A percentile compares a stretch with the other conserved stretches of the same genome.
Evolutionary conservation across 1,140 invertebrate genomes (phyloP).

Genomic region (fruit fly (Drosophila melanogaster)): DNA sequence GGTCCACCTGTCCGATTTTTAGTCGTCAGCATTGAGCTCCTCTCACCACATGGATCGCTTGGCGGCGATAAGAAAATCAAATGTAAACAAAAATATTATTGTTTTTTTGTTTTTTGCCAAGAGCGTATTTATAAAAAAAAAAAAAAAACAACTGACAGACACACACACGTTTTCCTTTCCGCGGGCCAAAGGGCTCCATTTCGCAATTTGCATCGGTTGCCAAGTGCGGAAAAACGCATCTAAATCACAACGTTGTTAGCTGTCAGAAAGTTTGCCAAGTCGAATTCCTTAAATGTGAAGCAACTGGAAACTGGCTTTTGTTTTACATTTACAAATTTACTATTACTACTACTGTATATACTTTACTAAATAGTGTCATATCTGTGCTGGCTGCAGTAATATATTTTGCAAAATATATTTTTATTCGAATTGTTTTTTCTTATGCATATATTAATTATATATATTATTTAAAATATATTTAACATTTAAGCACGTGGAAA

Average conservation of each 20-base stretch:
- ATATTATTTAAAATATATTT: too few species aligned
- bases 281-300: background rate
- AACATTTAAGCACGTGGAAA: too few species aligned
- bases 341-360: too few species aligned
- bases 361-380: too few species aligned
- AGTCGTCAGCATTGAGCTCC: conserved; percentile 5
- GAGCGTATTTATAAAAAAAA: conserved; percentile 14
- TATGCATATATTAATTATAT: too few species aligned
- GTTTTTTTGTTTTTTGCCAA: conserved; percentile 39
- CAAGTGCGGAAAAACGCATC: conserved; percentile 52
- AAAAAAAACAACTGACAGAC: too few species aligned
- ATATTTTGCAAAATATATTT: too few species aligned
- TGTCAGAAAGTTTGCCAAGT: conserved; percentile 30
- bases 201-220: conserved; percentile 38
- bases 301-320: conserved; percentile 2
- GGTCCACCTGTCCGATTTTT: conserved; percentile 4
- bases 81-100: conserved; percentile 77
- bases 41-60: conserved; percentile 20
- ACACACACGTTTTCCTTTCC: conserved; percentile 66
- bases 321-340: background rate
- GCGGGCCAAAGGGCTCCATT: conserved; percentile 26
- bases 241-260: conserved; percentile 21
- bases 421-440: too few species aligned
- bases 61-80: conserved; percentile 20
- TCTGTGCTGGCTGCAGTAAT: too few species aligned